Evolutionary conservation across 2,888 invertebrate genomes (phyloP), one percentile per base, ranked within the genome.

Genomic region (Platerodrilus igneus): DNA sequence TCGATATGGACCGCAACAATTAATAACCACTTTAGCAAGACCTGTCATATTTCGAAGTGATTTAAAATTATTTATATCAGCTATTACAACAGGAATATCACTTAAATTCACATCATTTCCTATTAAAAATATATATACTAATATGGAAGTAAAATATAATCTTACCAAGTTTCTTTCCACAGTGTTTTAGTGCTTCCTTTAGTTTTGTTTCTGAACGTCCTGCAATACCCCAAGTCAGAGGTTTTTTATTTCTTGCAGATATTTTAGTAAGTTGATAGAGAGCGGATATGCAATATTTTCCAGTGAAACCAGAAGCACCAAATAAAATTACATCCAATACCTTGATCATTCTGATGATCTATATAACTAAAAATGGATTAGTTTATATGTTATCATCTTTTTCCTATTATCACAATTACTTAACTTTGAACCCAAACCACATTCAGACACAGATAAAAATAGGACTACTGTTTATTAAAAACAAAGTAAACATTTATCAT

Each of bases 301-400:
- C 97, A 1, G 96, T 95, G 67, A 84, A 95, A 13, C 96, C 96
- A 0, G 87, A 84, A 0, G 95, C 96, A 13, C 96, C 96, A 64
- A 95, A 95, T 57, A 97, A 79, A 5, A 97, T 76, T 2, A 95
- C 59, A 69, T 95, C 92, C 25, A 86, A 58, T 13, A 77, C 72
- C 33, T 64, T 49, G 3, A 52, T 49, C 64, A 65, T 66, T 38
- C n/a, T n/a, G n/a, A n/a, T n/a, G n/a, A n/a, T n/a, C n/a, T n/a
- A n/a, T n/a, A n/a, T n/a, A n/a, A n/a, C n/a, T n/a, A n/a, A n/a
- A n/a, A n/a, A n/a, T n/a, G n/a, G n/a, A n/a, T n/a, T n/a, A n/a
- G n/a, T n/a, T n/a, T n/a, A n/a, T n/a, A n/a, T n/a, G n/a, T n/a
- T n/a, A n/a, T n/a, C n/a, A n/a, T n/a, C n/a, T n/a, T n/a, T n/a